Conservation (phyloP, 2,113 vertebrate genomes). For the Falco punctatus region DNA sequence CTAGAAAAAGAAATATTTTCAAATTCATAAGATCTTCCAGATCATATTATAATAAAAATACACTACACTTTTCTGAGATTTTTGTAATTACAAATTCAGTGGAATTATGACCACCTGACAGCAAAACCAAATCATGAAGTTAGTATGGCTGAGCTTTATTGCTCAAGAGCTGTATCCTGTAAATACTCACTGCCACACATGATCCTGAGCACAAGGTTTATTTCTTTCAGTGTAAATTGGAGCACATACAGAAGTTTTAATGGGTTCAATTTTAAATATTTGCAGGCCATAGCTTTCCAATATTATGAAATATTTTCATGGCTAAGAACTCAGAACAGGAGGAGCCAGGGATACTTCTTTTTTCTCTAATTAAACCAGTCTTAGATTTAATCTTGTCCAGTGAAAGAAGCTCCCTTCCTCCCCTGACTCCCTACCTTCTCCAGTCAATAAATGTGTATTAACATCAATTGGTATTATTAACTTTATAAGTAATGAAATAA, state of each 20-base stretch:
- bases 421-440: not conserved
- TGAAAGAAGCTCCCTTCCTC: not conserved
- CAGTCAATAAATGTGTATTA: not conserved
- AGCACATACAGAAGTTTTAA: not conserved
- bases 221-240: not conserved
- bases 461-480: not conserved
- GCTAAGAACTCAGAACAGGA: not conserved
- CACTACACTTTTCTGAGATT: not conserved
- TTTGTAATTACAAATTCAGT: not conserved
- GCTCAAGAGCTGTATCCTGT: not conserved
- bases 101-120: not conserved
- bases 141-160: not conserved
- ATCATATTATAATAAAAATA: not conserved
- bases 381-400: not conserved
- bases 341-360: not conserved
- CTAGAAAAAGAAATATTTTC: not conserved
- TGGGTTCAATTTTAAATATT: not conserved
- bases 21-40: not conserved
- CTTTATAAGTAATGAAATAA: not conserved
- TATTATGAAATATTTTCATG: not conserved
- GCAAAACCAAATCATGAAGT: not conserved
- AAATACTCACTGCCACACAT: not conserved
- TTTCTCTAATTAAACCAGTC: not conserved
- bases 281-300: not conserved
- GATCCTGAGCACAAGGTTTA: not conserved